A percentile compares a stretch with the other conserved stretches of the same genome.
phyloP scores from a whole-genome alignment of 2,797 vertebrate genomes.

The Artibeus lituratus region DNA sequence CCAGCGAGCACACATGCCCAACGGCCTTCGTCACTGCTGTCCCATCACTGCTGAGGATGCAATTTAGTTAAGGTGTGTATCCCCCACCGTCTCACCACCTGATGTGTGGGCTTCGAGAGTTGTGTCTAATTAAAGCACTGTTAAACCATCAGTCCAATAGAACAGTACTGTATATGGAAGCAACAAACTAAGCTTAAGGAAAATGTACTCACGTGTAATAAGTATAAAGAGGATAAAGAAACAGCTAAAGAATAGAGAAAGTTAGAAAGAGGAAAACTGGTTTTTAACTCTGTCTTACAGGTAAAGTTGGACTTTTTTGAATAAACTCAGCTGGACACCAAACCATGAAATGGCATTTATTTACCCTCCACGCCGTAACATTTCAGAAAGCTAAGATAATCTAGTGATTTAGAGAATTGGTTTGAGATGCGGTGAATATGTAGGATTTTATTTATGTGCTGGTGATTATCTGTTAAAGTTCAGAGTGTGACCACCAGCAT shows the following conservation, averaged over 20 bases:
- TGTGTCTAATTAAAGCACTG: not conserved
- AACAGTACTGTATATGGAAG: not conserved
- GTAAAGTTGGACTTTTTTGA: not conserved
- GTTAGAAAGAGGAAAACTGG: not conserved
- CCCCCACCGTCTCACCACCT: not conserved
- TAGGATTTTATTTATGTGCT: not conserved
- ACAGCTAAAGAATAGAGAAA: not conserved
- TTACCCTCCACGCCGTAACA: not conserved
- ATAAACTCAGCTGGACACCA: not conserved
- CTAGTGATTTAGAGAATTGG: not conserved
- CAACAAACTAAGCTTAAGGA: not conserved
- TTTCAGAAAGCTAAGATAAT: not conserved
- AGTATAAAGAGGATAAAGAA: not conserved
- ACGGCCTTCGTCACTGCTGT: not conserved
- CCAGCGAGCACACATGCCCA: not conserved
- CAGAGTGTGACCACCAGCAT: not conserved
- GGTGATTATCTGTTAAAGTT: not conserved
- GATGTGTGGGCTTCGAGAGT: not conserved
- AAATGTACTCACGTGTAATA: not conserved
- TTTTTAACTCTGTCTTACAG: not conserved
- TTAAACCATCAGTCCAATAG: not conserved
- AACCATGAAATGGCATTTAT: not conserved
- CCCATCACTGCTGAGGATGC: not conserved
- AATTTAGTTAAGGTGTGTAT: not conserved
- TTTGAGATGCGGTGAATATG: not conserved